These are phyloP conservation scores for Troilus luridus DNA, from an alignment of 2,888 invertebrate genomes.

Conservation along the genomic window DNA sequence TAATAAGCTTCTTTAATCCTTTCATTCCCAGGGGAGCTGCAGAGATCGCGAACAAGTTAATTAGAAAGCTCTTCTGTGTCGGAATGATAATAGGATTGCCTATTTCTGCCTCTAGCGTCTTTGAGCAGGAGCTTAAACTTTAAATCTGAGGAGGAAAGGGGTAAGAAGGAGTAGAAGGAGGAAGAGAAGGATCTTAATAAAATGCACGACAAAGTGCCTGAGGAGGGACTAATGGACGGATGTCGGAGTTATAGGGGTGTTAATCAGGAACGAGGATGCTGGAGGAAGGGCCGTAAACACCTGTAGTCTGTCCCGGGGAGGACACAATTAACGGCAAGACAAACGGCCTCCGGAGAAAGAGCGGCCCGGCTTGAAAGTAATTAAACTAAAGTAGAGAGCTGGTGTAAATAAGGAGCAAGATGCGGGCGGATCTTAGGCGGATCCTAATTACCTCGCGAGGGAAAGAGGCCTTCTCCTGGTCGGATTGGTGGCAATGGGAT, in stretches of 20 bases:
- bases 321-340: conserved; percentile 49
- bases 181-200: conserved; percentile 25
- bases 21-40: background rate
- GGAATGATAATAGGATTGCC: conserved; percentile 42
- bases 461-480: background rate
- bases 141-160: conserved; percentile 12
- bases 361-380: conserved; percentile 23
- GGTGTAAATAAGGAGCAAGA: conserved; percentile 45
- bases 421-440: conserved; percentile 26
- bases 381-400: conserved; percentile 44
- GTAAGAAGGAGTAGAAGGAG: background rate
- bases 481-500: background rate
- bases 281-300: conserved; percentile 27
- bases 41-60: conserved; percentile 5
- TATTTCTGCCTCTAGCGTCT: conserved; percentile 20
- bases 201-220: conserved; percentile 18
- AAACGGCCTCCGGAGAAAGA: conserved; percentile 32
- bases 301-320: conserved; percentile 23
- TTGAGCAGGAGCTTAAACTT: conserved; percentile 2
- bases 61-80: conserved; percentile 9
- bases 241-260: conserved; percentile 53
- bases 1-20: conserved; percentile 33
- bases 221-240: conserved; percentile 45
- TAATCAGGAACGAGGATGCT: conserved; percentile 16
- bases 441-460: conserved; percentile 30